Evolutionary conservation across 2,113 vertebrate genomes (phyloP), one percentile per base, ranked within the genome.

Genomic region (Pseudopodoces humilis): DNA sequence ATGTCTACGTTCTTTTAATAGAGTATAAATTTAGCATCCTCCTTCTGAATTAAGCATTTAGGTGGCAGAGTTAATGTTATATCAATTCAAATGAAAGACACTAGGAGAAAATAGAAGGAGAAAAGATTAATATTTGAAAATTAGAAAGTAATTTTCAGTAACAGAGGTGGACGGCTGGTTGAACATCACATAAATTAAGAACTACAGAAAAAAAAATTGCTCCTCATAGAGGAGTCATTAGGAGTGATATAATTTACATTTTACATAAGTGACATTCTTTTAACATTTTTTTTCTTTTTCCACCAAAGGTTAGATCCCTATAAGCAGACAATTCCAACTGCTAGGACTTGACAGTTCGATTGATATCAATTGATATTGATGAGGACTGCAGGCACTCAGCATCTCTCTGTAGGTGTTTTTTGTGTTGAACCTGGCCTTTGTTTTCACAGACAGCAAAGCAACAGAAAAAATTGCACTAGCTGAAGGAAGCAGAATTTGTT

Each of bases 1-100:
- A 90, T 49, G 83, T 75, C 91, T 91, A 77, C 41, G 13, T 82
- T 91, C 83, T 97, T 97, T 96, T 95, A 96, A 88, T 25, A 85
- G 72, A 79, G n/a, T 85, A 89, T 95, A 96, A 96, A 97, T 96
- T 96, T 97, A 97, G 50, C 79, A 97, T 79, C 85, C 72, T 97
- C 94, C 77, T 95, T 94, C 86, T 94, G 95, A 96, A 94, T 94
- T 90, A 94, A 88, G 92, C 70, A 83, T 90, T 97, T 92, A 94
- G 63, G 58, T 95, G 67, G 86, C 20, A 93, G 46, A 94, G 46
- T 90, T 95, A 97, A 95, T 92, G 62, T 86, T 95, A 81, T 88
- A 96, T 92, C 63, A 95, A 50, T 95, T 94, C 75, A 91, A 92
- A 71, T 94, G 88, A 83, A 96, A 95, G 77, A 94, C 46, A 7